phyloP scores from a whole-genome alignment of 1,140 invertebrate species.

The Drosophila sturtevanti region DNA sequence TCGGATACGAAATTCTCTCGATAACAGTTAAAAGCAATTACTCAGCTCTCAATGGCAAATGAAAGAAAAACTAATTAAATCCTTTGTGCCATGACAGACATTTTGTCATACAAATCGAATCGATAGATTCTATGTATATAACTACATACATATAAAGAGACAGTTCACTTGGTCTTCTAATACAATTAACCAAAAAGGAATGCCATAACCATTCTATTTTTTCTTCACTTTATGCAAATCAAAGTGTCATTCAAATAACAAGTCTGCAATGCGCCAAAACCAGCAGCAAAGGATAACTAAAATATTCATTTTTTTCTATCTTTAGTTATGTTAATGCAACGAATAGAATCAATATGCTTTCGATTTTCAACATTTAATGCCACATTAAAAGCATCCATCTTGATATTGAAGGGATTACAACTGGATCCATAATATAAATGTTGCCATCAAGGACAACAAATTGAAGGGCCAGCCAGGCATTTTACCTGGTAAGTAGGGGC shows the following conservation, averaged over 20 bases:
- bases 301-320: constrained; percentile 17
- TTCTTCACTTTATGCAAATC: constrained; percentile 60
- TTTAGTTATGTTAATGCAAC: constrained; percentile 57
- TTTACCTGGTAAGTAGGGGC: constrained; percentile 16
- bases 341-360: constrained; percentile 59
- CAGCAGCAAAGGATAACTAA: constrained; percentile 15
- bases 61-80: constrained; percentile 81
- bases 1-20: constrained; percentile 43
- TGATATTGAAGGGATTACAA: constrained; percentile 49
- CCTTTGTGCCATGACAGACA: constrained; percentile 60
- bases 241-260: constrained; percentile 25
- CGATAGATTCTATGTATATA: neutral
- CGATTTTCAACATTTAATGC: constrained; percentile 68
- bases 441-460: constrained; percentile 36
- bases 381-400: constrained; percentile 63
- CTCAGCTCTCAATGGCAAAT: constrained; percentile 55
- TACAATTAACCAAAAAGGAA: constrained; percentile 6
- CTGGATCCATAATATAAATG: constrained; percentile 36
- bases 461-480: constrained; percentile 51
- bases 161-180: neutral
- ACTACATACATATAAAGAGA: neutral
- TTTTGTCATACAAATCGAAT: constrained; percentile 44
- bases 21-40: constrained; percentile 74
- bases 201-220: constrained; percentile 31
- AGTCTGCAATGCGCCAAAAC: constrained; percentile 67